These are phyloP conservation scores for Pollenia amentaria DNA, from an alignment of 2,888 invertebrate species.

Conservation along the genomic window DNA sequence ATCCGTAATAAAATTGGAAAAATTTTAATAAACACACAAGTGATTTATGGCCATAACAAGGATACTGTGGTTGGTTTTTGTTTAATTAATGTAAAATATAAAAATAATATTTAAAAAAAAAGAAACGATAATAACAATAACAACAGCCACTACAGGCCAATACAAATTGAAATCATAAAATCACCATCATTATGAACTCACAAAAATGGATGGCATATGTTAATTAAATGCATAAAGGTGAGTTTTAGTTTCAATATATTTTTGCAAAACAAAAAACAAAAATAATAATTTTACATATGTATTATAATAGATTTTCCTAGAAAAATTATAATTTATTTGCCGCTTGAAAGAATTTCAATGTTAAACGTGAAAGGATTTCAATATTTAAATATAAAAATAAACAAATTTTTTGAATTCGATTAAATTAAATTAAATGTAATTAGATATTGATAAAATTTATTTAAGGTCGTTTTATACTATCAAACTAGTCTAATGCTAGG, in stretches of 20 bases:
- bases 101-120: slow-evolving; percentile 20
- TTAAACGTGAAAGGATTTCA: no score
- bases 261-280: no score
- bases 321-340: slow-evolving; percentile 19
- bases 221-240: slow-evolving; percentile 71
- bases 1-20: slow-evolving; percentile 49
- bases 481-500: no score
- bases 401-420: no score
- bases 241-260: slow-evolving; percentile 25
- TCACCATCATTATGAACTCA: slow-evolving; percentile 41
- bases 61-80: slow-evolving; percentile 63
- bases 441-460: no score
- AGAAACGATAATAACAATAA: slow-evolving; percentile 23
- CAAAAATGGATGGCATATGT: slow-evolving; percentile 63
- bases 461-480: no score
- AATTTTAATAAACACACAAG: slow-evolving; percentile 56
- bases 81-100: slow-evolving; percentile 63
- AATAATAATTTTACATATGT: neutral
- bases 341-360: neutral
- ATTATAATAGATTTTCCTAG: neutral
- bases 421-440: no score
- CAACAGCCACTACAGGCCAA: slow-evolving; percentile 3
- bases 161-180: slow-evolving; percentile 33
- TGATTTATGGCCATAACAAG: slow-evolving; percentile 70
- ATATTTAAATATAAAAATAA: no score